Conservation (phyloP, 2,888 invertebrate species). For the Macrophya alboannulata region DNA sequence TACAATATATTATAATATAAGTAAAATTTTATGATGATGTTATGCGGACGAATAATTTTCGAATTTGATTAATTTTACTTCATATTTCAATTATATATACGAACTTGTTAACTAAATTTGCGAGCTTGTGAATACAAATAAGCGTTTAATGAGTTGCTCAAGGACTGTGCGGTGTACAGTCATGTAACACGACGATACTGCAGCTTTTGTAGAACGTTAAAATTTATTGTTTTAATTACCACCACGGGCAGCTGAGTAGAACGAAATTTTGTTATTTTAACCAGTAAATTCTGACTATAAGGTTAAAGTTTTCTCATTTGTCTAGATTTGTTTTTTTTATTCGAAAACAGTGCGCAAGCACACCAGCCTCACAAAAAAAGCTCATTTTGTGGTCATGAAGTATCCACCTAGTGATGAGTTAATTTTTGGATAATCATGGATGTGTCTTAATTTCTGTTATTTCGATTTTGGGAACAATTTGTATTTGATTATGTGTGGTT, state of each 20-base stretch:
- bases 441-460: too few relatives aligned
- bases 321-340: neutral
- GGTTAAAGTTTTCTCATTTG: neutral
- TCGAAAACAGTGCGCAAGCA: too few relatives aligned
- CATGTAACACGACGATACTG: neutral
- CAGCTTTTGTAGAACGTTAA: neutral
- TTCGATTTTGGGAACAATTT: too few relatives aligned
- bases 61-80: neutral
- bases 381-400: too few relatives aligned
- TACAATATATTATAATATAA: too few relatives aligned
- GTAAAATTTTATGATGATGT: neutral
- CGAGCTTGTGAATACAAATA: neutral
- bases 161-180: neutral
- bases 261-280: constrained; percentile 5
- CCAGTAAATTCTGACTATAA: neutral
- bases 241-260: neutral
- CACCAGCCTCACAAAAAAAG: too few relatives aligned
- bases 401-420: too few relatives aligned
- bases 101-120: neutral
- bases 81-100: neutral
- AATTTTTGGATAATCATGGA: too few relatives aligned
- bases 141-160: neutral
- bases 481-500: too few relatives aligned
- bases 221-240: constrained; percentile 3
- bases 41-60: neutral